Evolutionary conservation across 2,888 invertebrate species (phyloP), one percentile per base, ranked within the genome.

Genomic region (Hyposoter didymator): DNA sequence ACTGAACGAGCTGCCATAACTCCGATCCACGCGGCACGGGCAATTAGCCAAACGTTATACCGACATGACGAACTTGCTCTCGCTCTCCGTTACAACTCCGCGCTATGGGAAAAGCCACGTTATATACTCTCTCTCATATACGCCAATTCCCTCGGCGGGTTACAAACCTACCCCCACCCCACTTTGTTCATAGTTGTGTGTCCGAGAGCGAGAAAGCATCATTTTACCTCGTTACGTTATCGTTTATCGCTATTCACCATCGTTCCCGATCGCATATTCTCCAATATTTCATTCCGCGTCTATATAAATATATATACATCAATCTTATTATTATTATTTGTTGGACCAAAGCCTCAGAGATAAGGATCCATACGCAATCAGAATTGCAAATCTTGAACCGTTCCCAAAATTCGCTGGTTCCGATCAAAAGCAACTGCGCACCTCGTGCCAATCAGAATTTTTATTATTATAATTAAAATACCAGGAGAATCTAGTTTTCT

Each of bases 1-100:
- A 80, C 78, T 59, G 78, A 92, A 91, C 90, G 91, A 91, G 90
- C 90, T 91, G 90, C 90, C 91, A 91, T 93, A 92, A 93, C 90
- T 90, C 92, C 91, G 91, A 89, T 72, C 90, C 90, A 90, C 90
- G 91, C 85, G 87, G 82, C 84, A 87, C 88, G 89, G 88, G 89
- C 89, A 89, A 88, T 88, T 88, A 87, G 87, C 84, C 82, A 78
- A 85, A 85, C 84, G 82, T 81, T 84, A 73, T 80, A 73, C 73
- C 74, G 72, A 84, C 84, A 84, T 82, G 84, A 82, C 86, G 81
- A 84, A 86, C 84, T 86, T 82, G 84, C 70, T 62, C 19, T 49
- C 72, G 59, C 59, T 59, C 59, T 59, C 49, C 49, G 76, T 83
- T 78, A 81, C 74, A 74, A 78, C 55, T 69, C 62, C 35, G 49